These are phyloP conservation scores for Propithecus deckenii DNA, from an alignment of 2,797 vertebrate species.

Conservation along the genomic window DNA sequence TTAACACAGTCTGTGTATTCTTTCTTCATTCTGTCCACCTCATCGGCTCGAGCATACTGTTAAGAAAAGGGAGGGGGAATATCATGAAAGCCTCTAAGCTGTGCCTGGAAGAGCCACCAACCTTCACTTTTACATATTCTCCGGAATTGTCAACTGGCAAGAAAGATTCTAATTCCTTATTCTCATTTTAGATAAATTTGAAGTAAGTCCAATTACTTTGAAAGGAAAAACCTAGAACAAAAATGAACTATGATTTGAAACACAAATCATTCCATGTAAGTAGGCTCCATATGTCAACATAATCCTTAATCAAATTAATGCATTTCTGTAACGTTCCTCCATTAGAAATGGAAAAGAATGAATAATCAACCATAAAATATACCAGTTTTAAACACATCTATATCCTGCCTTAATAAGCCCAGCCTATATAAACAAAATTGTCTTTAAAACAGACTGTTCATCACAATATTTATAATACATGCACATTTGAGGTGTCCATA, in stretches of 20 bases:
- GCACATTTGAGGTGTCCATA: rapidly evolving
- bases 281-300: not conserved
- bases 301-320: not conserved
- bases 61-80: not conserved
- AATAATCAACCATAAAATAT: not conserved
- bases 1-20: conserved; percentile 93
- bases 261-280: not conserved
- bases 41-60: conserved; percentile 96
- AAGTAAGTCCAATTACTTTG: conserved; percentile 10
- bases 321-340: not conserved
- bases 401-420: not conserved
- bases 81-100: not conserved
- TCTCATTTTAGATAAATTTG: conserved; percentile 43
- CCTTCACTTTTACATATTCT: not conserved
- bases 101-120: not conserved
- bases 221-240: not conserved
- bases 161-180: not conserved
- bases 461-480: not conserved
- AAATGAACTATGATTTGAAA: not conserved
- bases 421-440: not conserved
- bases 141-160: not conserved
- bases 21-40: conserved; percentile 93
- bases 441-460: not conserved
- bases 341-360: not conserved
- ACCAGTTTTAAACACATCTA: not conserved